These are phyloP conservation scores for Steinernema scapterisci DNA, from an alignment of 2,888 invertebrate species.

Conservation along the genomic window DNA sequence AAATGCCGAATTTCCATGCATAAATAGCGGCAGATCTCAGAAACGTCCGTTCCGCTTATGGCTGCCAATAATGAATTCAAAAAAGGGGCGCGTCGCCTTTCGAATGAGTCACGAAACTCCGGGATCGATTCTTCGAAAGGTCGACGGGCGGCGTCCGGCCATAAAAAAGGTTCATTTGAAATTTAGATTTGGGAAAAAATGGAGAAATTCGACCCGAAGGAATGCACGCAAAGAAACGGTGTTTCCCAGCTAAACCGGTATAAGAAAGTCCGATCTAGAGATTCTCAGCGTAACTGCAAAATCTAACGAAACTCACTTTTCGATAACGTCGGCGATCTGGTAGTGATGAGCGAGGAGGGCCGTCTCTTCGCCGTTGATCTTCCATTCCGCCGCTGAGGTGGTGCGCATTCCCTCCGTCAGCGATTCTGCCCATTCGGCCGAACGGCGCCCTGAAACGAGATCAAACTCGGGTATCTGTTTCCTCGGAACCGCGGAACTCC, in stretches of 20 bases:
- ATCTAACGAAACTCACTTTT: constrained; percentile 35
- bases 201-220: too few relatives aligned
- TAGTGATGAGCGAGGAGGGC: constrained; percentile 53
- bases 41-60: too few relatives aligned
- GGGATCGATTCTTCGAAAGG: neutral
- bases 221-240: too few relatives aligned
- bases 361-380: constrained; percentile 46
- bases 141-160: neutral
- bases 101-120: too few relatives aligned
- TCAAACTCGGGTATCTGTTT: neutral
- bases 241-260: too few relatives aligned
- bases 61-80: too few relatives aligned
- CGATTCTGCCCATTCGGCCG: constrained; percentile 30
- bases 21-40: neutral
- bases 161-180: neutral
- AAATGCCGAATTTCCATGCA: neutral
- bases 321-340: constrained; percentile 47
- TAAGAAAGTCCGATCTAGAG: too few relatives aligned
- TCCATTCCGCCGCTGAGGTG: constrained; percentile 32
- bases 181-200: neutral
- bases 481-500: neutral
- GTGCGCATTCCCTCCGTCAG: constrained; percentile 30
- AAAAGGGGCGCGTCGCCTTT: too few relatives aligned
- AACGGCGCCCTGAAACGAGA: constrained; percentile 4
- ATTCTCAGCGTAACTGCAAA: neutral